Evolutionary conservation across 2,888 invertebrate species (phyloP), one percentile per base, ranked within the genome.

Genomic region (Sarcophaga caerulescens): DNA sequence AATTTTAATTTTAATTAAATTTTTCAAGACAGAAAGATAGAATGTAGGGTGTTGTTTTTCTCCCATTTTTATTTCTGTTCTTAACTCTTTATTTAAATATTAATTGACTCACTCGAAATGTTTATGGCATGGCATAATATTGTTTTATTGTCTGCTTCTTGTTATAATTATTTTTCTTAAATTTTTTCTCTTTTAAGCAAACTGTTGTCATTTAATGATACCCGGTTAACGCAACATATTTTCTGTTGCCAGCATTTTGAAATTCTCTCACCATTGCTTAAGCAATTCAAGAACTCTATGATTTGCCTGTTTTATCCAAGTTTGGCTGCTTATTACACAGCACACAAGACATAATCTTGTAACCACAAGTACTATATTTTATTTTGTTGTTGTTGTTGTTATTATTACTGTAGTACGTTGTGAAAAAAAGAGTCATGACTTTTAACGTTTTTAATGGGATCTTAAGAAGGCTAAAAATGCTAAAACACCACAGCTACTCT

Each of bases 151-250:
- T 35, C 21, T 0, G 57, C 5, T 66, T 44, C 17, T 45, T 65
- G 23, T 65, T 60, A 14, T 6, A 57, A 19, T 52, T 62, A 0
- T 12, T 44, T 4, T 59, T 44, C 23, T 52, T 23, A 23, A 3
- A 3, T 23, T 23, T 23, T 10, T 65, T n/a, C 59, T 79, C 66
- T 71, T 70, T 47, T 71, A 68, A 70, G 75, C 59, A 66, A 81
- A 78, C 78, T 81, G 78, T 86, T 87, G 81, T 79, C 78, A 76
- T 81, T 79, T 79, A 76, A 76, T 77, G 62, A 81, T 71, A 62
- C 66, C 71, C 66, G 70, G 17, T 25, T 68, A 35, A 35, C 10
- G 10, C 35, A 35, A 35, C 35, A 35, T 35, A 35, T 35, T 35
- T 35, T 10, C 8, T 35, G 35, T 35, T 35, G 8, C 35, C 35